Conservation (phyloP, 2,888 invertebrate species). For the Tachina grossa region DNA sequence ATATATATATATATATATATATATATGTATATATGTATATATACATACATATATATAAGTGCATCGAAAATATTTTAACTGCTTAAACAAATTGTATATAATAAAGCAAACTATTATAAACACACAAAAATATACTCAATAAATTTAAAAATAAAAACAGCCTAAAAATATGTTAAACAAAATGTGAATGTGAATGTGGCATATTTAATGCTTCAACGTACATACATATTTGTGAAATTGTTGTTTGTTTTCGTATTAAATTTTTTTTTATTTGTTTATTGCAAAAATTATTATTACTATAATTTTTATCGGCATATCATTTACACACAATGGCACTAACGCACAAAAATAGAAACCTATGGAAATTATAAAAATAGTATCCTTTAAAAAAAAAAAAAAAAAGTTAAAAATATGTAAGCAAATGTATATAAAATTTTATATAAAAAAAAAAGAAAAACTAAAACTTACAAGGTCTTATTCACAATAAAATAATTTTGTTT, state of each 20-base stretch:
- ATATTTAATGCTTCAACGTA: constrained; percentile 5
- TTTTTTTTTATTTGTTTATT: constrained; percentile 39
- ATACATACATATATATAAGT: neutral
- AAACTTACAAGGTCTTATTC: neutral
- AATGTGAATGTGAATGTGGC: too few species aligned
- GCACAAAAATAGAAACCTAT: constrained; percentile 12
- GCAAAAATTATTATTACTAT: constrained; percentile 46
- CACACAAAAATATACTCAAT: neutral
- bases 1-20: too few species aligned
- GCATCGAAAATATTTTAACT: constrained; percentile 3
- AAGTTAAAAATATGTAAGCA: neutral
- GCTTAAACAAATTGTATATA: constrained; percentile 10
- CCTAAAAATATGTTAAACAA: constrained; percentile 32
- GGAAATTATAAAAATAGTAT: neutral
- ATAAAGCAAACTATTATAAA: neutral
- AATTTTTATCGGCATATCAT: constrained; percentile 47
- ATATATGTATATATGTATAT: neutral
- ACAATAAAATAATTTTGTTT: too few species aligned
- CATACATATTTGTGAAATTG: constrained; percentile 17
- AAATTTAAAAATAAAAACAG: neutral
- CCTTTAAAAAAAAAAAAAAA: neutral
- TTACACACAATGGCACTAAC: neutral
- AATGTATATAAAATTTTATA: constrained; percentile 32
- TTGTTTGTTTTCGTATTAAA: neutral
- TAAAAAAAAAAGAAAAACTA: neutral